phyloP scores from a whole-genome alignment of 2,888 invertebrate species.

The Mamestra brassicae region DNA sequence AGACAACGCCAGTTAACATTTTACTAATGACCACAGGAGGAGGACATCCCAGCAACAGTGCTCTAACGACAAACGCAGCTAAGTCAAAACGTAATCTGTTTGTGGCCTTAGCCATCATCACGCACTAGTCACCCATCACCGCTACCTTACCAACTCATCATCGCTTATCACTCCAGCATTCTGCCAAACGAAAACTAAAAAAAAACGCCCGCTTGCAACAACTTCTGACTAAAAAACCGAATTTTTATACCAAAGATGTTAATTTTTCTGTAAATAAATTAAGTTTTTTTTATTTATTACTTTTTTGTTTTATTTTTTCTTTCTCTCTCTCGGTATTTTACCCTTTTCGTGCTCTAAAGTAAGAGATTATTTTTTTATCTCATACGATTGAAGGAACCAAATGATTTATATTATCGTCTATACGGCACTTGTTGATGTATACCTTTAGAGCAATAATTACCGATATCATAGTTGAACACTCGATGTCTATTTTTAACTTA shows the following conservation, averaged over 20 bases:
- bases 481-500: constrained; percentile 84
- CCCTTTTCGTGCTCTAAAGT: constrained; percentile 55
- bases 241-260: constrained; percentile 76
- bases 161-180: constrained; percentile 81
- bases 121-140: constrained; percentile 82
- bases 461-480: constrained; percentile 81
- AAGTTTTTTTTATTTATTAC: constrained; percentile 67
- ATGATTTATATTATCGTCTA: constrained; percentile 75
- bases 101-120: constrained; percentile 85
- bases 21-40: constrained; percentile 80
- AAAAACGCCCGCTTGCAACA: constrained; percentile 78
- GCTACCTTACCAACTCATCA: constrained; percentile 87
- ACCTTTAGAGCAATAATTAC: constrained; percentile 87
- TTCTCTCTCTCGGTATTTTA: constrained; percentile 56
- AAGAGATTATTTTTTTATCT: constrained; percentile 65
- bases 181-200: constrained; percentile 67
- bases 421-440: constrained; percentile 82
- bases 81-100: constrained; percentile 87
- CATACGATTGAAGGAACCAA: constrained; percentile 76
- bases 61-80: constrained; percentile 87
- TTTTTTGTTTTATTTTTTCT: constrained; percentile 70
- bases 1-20: constrained; percentile 47
- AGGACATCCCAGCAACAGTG: constrained; percentile 88
- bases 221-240: constrained; percentile 60
- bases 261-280: constrained; percentile 81